Base-by-base conservation (phyloP, 2,888 invertebrate species). In the Ectemnius cavifrons region DNA sequence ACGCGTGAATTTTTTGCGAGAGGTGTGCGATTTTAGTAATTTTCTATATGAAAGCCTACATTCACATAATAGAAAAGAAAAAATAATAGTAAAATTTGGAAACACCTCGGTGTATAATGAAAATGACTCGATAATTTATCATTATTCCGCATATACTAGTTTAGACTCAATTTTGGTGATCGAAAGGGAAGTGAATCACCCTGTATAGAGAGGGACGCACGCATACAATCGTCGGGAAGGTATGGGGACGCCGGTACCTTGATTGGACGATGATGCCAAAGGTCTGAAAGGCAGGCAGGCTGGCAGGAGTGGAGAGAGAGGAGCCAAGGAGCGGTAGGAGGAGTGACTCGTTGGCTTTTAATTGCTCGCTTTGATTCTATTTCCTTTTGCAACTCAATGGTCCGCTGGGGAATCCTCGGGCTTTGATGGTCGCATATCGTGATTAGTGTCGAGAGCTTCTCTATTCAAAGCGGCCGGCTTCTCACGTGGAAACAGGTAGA, bases 361-460 rank as follows among this genome's bases (percentile, higher is more conserved):
- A 83, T 83, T 84, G 82, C 76, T 84, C 82, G 73, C 84, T 82
- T 84, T 84, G 75, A 84, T 82, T 84, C 77, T 80, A 77, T 80
- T 80, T 81, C 67, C 75, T 80, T 83, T 83, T 77, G 78, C 75
- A 63, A 74, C 69, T 71, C 71, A 73, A 84, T 75, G 73, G 71
- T 62, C 79, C 70, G 46, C 63, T 58, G 57, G 52, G 59, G 69
- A 45, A 67, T 76, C 71, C 79, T 37, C 59, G 45, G 62, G 76
- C 78, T 82, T 82, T 81, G 81, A 82, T 49, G 73, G 73, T 67
- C 73, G 65, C 79, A 79, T 78, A 81, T 81, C 79, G 79, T 82
- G 73, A 82, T 83, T 83, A 81, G 63, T 66, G 75, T 62, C 56
- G 76, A 80, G 75, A 73, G 71, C 61, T 73, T 67, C 69, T 70